A percentile compares a stretch with the other conserved stretches of the same genome.
Conservation (phyloP, 2,888 invertebrate species). For the Iselma pallidipennis region DNA sequence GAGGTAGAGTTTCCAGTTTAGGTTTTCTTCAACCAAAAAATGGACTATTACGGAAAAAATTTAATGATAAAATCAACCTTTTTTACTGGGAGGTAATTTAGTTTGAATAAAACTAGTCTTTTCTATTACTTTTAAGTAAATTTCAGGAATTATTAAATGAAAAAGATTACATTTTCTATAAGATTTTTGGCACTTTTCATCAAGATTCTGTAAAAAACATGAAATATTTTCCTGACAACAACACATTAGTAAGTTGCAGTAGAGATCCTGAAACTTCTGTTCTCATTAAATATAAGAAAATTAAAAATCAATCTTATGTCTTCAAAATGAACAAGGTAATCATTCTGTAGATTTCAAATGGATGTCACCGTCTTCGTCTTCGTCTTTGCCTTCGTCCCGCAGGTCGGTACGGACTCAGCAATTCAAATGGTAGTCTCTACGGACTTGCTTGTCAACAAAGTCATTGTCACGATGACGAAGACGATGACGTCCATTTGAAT, state of each 20-base stretch:
- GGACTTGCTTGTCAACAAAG: too few relatives aligned
- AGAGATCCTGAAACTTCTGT: constrained; percentile 60
- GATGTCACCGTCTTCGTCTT: too few relatives aligned
- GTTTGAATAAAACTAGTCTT: background rate
- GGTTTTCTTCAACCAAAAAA: constrained; percentile 60
- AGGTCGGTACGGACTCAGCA: too few relatives aligned
- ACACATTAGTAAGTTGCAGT: constrained; percentile 61
- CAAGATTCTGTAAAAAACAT: constrained; percentile 58
- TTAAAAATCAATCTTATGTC: constrained; percentile 59
- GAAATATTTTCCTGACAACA: constrained; percentile 56
- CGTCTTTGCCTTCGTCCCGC: too few relatives aligned
- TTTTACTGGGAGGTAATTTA: constrained; percentile 65
- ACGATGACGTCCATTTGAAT: too few relatives aligned
- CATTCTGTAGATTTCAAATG: background rate
- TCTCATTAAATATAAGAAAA: constrained; percentile 56
- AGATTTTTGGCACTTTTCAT: constrained; percentile 57
- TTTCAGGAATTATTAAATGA: constrained; percentile 61
- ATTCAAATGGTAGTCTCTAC: too few relatives aligned
- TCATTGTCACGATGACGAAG: too few relatives aligned
- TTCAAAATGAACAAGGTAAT: constrained; percentile 61
- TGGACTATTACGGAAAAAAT: constrained; percentile 59
- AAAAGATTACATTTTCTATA: constrained; percentile 57
- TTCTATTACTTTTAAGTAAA: background rate
- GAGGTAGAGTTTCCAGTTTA: constrained; percentile 59
- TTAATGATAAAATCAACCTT: constrained; percentile 60